Evolutionary conservation across 2,888 invertebrate genomes (phyloP), one percentile per base, ranked within the genome.

Genomic region (Dione juno): DNA sequence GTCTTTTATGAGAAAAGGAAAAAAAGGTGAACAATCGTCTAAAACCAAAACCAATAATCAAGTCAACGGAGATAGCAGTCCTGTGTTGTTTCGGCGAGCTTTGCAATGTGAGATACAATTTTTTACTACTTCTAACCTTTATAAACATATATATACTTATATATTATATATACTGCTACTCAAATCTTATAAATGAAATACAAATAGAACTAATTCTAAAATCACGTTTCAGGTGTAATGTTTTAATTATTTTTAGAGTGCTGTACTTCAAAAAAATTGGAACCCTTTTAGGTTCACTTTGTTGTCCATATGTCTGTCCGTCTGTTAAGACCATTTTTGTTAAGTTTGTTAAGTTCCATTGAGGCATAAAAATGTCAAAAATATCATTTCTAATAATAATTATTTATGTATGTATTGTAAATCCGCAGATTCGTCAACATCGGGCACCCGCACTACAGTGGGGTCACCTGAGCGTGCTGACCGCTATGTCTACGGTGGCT

Each of bases 401-500:
- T 40, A 11, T 40, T 8, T 9, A n/a, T 40, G 11, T 41, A 19
- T 57, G 6, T n/a, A n/a, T n/a, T n/a, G n/a, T 57, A n/a, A 28
- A 63, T 69, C 70, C 74, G 7, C 84, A 91, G 90, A 90, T 76
- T 86, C 90, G 37, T 81, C 85, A 61, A 76, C 76, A 11, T 76
- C 80, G 5, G 84, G 81, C n/a, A 76, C 78, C 13, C 88, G 93
- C 66, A 90, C 84, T 76, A 90, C 93, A 1, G 82, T 92, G 10
- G 86, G 84, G 6, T 87, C 88, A 14, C 89, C 91, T 28, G 92
- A 91, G 77, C 88, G 77, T 41, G 77, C 78, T 11, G 83, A 85
- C 81, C 89, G 94, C 79, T 94, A 94, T 80, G 89, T 94, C 72
- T 94, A 94, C 80, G 93, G 94, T 19, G 94, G 95, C 48, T 94